These are phyloP conservation scores for Cerastis rubricosa DNA, from an alignment of 2,888 invertebrate genomes.

Conservation along the genomic window DNA sequence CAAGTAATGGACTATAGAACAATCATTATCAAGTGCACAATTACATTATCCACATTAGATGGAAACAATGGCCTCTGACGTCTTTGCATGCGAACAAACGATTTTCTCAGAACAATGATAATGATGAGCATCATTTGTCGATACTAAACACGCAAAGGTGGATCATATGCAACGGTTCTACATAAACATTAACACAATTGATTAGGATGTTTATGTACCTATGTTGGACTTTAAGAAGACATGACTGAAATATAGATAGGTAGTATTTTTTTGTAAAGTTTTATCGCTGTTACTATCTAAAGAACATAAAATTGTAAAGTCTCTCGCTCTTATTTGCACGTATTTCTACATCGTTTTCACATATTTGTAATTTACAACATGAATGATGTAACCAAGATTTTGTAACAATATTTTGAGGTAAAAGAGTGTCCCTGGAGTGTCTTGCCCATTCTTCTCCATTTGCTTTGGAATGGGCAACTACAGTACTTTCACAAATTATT, in stretches of 20 bases:
- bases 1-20: not conserved
- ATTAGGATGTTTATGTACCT: constrained; percentile 2
- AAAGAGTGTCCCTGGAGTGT: too few species aligned
- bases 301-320: too few species aligned
- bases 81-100: constrained; percentile 40
- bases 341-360: too few species aligned
- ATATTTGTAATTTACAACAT: too few species aligned
- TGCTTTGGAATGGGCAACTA: too few species aligned
- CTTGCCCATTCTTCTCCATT: too few species aligned
- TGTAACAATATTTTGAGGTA: too few species aligned
- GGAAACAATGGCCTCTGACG: constrained; percentile 47
- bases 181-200: constrained; percentile 39
- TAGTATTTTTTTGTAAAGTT: too few species aligned
- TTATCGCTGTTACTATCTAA: too few species aligned
- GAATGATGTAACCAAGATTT: too few species aligned
- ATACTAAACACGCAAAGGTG: constrained; percentile 15
- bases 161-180: constrained; percentile 27
- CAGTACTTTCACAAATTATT: too few species aligned
- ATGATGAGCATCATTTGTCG: constrained; percentile 31
- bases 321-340: too few species aligned
- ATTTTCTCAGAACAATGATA: constrained; percentile 41
- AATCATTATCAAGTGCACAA: not conserved
- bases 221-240: not conserved
- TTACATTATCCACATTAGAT: constrained; percentile 15
- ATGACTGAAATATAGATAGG: constrained; percentile 4